Conservation (phyloP, 2,888 invertebrate species). For the Charanyca ferruginea region DNA sequence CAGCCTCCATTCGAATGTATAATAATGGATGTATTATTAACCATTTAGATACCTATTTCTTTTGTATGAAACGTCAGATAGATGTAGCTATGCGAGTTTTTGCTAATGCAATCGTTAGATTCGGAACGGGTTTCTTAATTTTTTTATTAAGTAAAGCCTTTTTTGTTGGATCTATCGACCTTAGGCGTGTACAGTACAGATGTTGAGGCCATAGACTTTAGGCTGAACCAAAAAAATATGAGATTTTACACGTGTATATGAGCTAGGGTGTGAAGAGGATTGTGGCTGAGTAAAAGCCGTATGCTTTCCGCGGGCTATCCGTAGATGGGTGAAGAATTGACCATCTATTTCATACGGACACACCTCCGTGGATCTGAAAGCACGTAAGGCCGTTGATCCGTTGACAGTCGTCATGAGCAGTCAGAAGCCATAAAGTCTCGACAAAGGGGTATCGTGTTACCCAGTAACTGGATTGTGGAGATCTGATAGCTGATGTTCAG, state of each 20-base stretch:
- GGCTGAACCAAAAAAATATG: slow-evolving; percentile 20
- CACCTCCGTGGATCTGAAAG: too few relatives aligned
- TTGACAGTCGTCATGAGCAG: too few relatives aligned
- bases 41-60: slow-evolving; percentile 25
- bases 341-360: too few relatives aligned
- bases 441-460: too few relatives aligned
- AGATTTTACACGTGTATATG: slow-evolving; percentile 4
- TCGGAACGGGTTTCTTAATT: slow-evolving; percentile 45
- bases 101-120: slow-evolving; percentile 36
- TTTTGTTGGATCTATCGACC: slow-evolving; percentile 47
- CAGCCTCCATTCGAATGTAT: not conserved
- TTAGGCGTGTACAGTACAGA: slow-evolving; percentile 45
- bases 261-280: too few relatives aligned
- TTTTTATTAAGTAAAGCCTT: slow-evolving; percentile 30
- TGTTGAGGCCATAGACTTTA: slow-evolving; percentile 18
- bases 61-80: slow-evolving; percentile 5
- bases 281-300: too few relatives aligned
- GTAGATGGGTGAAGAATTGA: too few relatives aligned
- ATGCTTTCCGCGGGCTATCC: too few relatives aligned
- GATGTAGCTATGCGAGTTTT: slow-evolving; percentile 24
- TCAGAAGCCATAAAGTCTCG: too few relatives aligned
- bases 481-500: too few relatives aligned
- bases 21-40: not conserved
- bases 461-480: too few relatives aligned
- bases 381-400: too few relatives aligned